Conservation (phyloP, 2,113 vertebrate species). For the Rhipidura dahli region DNA sequence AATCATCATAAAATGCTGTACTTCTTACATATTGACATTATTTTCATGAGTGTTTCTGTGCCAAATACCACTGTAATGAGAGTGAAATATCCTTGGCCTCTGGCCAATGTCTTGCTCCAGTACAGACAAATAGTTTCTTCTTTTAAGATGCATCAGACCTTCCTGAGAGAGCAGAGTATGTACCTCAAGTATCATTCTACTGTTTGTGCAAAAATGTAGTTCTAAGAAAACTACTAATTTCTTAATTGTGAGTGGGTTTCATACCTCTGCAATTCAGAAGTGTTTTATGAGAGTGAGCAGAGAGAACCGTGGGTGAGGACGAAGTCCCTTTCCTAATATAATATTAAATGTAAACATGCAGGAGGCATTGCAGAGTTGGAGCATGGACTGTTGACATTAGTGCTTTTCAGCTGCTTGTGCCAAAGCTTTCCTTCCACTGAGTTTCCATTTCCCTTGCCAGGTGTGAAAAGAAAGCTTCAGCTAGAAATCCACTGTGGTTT, state of each 20-base stretch:
- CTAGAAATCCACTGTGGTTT: not conserved
- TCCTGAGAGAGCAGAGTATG: not conserved
- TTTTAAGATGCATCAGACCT: not conserved
- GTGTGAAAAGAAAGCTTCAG: not conserved
- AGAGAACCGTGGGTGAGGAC: not conserved
- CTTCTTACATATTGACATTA: not conserved
- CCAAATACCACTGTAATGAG: not conserved
- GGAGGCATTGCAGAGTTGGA: not conserved
- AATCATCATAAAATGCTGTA: not conserved
- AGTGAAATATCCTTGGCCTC: not conserved
- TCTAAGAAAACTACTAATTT: not conserved
- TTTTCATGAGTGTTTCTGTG: not conserved
- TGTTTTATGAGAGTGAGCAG: not conserved
- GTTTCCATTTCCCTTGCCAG: not conserved
- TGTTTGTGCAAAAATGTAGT: not conserved
- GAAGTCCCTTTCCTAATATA: not conserved
- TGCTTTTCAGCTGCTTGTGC: not conserved
- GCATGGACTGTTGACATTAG: not conserved
- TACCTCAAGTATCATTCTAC: not conserved
- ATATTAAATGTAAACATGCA: not conserved
- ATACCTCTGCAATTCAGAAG: not conserved
- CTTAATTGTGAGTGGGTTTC: not conserved
- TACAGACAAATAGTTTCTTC: not conserved
- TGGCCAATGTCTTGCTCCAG: not conserved
- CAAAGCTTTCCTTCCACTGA: not conserved